phyloP scores from a whole-genome alignment of 2,888 invertebrate species.

The Plebejus argus region DNA sequence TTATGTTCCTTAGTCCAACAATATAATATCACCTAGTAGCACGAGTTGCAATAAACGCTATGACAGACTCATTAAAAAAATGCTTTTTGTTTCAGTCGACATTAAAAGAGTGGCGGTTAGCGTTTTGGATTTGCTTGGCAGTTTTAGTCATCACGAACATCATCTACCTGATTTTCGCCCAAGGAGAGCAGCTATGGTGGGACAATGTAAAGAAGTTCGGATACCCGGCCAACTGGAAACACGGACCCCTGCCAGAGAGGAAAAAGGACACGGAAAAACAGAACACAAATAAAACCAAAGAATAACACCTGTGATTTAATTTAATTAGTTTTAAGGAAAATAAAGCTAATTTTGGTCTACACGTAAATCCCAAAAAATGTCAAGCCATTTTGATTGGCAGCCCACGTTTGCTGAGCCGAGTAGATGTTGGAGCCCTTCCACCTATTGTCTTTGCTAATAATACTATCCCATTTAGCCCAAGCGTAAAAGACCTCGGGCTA shows the following conservation, averaged over 20 bases:
- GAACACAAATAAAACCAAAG: conserved; percentile 48
- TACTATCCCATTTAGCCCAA: too few relatives aligned
- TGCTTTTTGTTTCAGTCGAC: conserved; percentile 70
- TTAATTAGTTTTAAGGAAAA: conserved; percentile 34
- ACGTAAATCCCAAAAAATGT: too few relatives aligned
- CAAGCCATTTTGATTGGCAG: too few relatives aligned
- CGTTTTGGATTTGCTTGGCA: conserved; percentile 89
- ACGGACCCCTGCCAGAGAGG: conserved; percentile 61
- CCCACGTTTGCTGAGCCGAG: too few relatives aligned
- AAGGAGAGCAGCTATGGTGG: conserved; percentile 89
- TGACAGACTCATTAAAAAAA: conserved; percentile 16
- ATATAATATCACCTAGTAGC: too few relatives aligned
- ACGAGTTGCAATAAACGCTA: too few relatives aligned
- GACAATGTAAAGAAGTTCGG: conserved; percentile 81
- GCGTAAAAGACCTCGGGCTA: too few relatives aligned
- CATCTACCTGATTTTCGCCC: conserved; percentile 85
- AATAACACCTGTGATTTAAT: conserved; percentile 38
- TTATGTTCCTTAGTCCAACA: too few relatives aligned
- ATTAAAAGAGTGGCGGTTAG: conserved; percentile 86
- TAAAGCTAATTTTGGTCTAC: too few relatives aligned
- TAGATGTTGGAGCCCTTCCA: too few relatives aligned
- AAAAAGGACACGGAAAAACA: conserved; percentile 55
- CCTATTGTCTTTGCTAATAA: too few relatives aligned
- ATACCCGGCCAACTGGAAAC: conserved; percentile 67
- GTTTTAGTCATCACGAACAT: conserved; percentile 85